Percentiles rank a stretch among this genome's conserved stretches.
phyloP scores from a whole-genome alignment of 2,797 vertebrate species.

The Darevskia nairensis region DNA sequence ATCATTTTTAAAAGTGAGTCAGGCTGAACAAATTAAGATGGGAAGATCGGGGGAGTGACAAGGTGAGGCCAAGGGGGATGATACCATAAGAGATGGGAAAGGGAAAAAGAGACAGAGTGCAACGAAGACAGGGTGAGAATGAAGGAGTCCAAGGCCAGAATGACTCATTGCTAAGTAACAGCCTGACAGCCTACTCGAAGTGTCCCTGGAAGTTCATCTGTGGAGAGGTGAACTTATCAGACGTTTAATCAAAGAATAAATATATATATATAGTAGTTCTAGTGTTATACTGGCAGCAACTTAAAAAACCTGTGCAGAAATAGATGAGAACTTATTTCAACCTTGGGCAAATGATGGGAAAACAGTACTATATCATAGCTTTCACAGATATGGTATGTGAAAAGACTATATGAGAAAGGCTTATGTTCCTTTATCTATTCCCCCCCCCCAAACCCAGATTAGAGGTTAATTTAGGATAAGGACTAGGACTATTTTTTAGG shows the following conservation, averaged over 20 bases:
- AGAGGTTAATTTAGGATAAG: background rate
- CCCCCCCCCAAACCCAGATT: constrained; percentile 23
- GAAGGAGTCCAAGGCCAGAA: background rate
- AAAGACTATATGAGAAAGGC: constrained; percentile 28
- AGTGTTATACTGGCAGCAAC: constrained; percentile 23
- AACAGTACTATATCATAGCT: constrained; percentile 36
- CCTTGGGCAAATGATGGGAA: constrained; percentile 39
- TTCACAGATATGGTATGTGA: constrained; percentile 43
- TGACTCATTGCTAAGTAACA: background rate
- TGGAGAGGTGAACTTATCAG: constrained; percentile 49
- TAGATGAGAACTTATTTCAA: constrained; percentile 50
- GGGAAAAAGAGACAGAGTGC: background rate
- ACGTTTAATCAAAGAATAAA: constrained; percentile 35
- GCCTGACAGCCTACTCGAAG: background rate
- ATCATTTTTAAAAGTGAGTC: background rate
- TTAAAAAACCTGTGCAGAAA: constrained; percentile 41
- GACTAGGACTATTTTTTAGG: background rate
- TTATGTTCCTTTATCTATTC: constrained; percentile 18
- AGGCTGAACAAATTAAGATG: background rate
- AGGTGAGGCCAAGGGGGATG: background rate
- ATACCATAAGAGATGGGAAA: background rate
- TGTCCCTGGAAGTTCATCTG: constrained; percentile 24
- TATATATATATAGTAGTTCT: constrained; percentile 26
- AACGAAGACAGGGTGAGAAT: background rate
- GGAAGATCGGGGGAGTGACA: background rate